Base-by-base conservation (phyloP, 2,113 vertebrate species). In the Herpetotheres cachinnans region DNA sequence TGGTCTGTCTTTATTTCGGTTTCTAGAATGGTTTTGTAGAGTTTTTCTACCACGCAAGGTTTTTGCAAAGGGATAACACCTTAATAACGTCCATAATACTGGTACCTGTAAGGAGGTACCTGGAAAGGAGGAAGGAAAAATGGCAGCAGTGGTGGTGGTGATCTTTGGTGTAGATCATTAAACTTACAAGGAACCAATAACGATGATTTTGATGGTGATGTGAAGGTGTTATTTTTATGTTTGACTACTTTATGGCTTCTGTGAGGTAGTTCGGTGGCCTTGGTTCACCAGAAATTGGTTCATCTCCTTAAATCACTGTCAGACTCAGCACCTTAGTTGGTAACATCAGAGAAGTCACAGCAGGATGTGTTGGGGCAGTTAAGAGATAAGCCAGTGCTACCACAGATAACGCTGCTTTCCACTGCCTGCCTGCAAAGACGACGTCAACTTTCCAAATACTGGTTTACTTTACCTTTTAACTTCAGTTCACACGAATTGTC, bases 371-470 rank as follows among this genome's bases (percentile, higher is more conserved):
- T 58, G 66, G 27, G 73, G 42, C n/a, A 65, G 66, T 11, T 58
- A 14, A 26, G 54, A 52, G 66, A 29, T 7, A 36, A 81, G 25
- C 12, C 26, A 26, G 16, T 11, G 6, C 50, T 71, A 44, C 38
- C 22, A 5, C 49, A 40, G 49, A 3, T 81, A 36, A 44, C 0
- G 0, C 42, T 0, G 2, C 56, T 44, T 56, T 19, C 66, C 30
- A 21, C 21, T 50, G 16, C 25, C 17, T 14, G 2, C 22, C 56
- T 76, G 27, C 40, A 59, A 3, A 70, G 50, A 34, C 3, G 16
- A 14, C 46, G 2, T 44, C 46, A 67, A 12, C 56, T 36, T 49
- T 58, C 49, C 63, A 30, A 38, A 70, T 40, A 19, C 11, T n/a
- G n/a, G n/a, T n/a, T n/a, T n/a, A n/a, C n/a, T n/a, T n/a, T n/a